phyloP scores from a whole-genome alignment of 2,888 invertebrate genomes.

The Petrolisthes manimaculis region DNA sequence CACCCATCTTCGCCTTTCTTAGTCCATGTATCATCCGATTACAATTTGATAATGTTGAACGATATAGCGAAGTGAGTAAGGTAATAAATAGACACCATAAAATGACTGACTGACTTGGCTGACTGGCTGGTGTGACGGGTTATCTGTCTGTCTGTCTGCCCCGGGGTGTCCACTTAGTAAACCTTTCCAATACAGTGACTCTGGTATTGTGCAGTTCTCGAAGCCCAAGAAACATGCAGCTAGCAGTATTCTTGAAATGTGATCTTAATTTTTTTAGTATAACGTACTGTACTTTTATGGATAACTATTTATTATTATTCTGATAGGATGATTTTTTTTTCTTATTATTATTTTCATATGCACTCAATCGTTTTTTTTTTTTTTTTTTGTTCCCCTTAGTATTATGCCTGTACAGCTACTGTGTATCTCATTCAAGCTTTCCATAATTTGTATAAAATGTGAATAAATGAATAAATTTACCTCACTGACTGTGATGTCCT shows the following conservation, averaged over 20 bases:
- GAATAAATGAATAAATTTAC: constrained; percentile 50
- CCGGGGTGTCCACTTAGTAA: background rate
- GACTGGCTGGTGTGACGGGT: too few relatives aligned
- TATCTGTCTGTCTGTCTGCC: background rate
- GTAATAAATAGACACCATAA: too few relatives aligned
- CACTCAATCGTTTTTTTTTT: too few relatives aligned
- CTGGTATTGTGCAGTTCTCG: constrained; percentile 59
- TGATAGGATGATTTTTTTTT: constrained; percentile 14
- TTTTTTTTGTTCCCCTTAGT: background rate
- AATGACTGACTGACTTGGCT: too few relatives aligned
- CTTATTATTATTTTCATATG: background rate
- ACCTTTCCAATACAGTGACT: constrained; percentile 41
- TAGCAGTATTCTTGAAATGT: constrained; percentile 60
- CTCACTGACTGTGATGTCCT: constrained; percentile 70
- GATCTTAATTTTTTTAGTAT: constrained; percentile 35
- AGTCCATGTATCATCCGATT: too few relatives aligned
- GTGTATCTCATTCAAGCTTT: constrained; percentile 40
- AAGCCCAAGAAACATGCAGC: constrained; percentile 27
- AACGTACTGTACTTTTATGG: background rate
- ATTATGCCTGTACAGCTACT: constrained; percentile 49
- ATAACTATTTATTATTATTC: constrained; percentile 32
- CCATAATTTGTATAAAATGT: constrained; percentile 57
- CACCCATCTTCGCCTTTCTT: too few relatives aligned
- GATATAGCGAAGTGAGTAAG: too few relatives aligned
- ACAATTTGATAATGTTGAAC: too few relatives aligned